Evolutionary conservation across 2,113 vertebrate species (phyloP).

Genomic region (Cercocebus atys): DNA sequence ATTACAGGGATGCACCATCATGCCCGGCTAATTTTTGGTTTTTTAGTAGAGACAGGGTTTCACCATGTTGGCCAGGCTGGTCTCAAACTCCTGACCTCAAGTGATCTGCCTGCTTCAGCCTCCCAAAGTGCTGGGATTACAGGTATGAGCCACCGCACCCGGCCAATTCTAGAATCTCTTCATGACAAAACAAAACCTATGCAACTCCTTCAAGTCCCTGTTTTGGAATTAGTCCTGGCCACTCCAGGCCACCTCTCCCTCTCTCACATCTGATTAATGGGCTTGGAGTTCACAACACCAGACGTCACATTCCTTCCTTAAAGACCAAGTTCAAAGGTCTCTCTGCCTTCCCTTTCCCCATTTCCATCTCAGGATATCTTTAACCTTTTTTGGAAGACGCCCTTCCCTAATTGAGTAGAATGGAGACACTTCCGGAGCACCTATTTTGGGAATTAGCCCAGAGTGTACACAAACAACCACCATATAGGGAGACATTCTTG

Average conservation of each 20-base stretch:
- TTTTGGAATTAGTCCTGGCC: too few species aligned
- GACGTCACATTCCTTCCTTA: not conserved
- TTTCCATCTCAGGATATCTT: not conserved
- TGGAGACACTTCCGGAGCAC: not conserved
- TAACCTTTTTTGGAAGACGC: not conserved
- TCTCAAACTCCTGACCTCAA: not conserved
- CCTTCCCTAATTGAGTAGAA: slow-evolving; percentile 57
- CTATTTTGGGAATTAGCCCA: slow-evolving; percentile 59
- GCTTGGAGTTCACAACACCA: accelerated
- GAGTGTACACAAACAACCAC: not conserved
- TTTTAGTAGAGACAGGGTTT: not conserved
- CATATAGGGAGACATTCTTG: not conserved
- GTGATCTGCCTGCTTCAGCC: not conserved
- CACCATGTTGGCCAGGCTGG: not conserved
- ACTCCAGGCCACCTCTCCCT: accelerated
- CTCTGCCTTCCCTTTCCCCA: not conserved
- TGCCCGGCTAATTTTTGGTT: accelerated
- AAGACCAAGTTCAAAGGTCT: not conserved
- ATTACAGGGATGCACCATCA: not conserved
- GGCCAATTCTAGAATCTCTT: not conserved
- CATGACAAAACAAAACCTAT: not conserved
- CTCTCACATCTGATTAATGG: not conserved
- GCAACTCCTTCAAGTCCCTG: not conserved
- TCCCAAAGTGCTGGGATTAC: not conserved
- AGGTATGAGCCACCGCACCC: not conserved